These are phyloP conservation scores for Plodia interpunctella DNA, from an alignment of 1,140 invertebrate genomes.

Conservation along the genomic window DNA sequence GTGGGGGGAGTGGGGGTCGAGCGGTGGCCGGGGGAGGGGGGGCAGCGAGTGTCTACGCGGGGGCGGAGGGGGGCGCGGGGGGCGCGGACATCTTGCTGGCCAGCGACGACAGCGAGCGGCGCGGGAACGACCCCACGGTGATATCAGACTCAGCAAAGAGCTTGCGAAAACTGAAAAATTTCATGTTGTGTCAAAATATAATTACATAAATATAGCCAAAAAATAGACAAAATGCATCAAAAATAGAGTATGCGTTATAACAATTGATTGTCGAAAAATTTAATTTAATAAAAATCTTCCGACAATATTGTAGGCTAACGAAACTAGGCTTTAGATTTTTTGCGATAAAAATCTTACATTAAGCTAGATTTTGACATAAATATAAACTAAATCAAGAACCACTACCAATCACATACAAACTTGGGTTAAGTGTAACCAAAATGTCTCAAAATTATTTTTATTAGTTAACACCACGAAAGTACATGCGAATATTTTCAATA, in stretches of 20 bases:
- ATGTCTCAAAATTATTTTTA: too few species aligned
- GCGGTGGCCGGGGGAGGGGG: conserved; percentile 19
- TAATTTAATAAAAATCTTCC: too few species aligned
- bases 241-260: too few species aligned
- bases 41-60: conserved; percentile 67
- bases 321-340: too few species aligned
- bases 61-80: conserved; percentile 55
- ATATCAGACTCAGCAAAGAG: conserved; percentile 77
- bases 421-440: too few species aligned
- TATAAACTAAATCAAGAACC: not conserved
- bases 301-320: too few species aligned
- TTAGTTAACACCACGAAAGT: too few species aligned
- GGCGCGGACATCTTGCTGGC: conserved; percentile 55
- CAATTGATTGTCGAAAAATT: too few species aligned
- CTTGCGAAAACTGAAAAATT: conserved; percentile 79
- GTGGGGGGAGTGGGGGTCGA: conserved; percentile 25
- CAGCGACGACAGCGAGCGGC: conserved; percentile 62
- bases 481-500: too few species aligned
- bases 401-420: not conserved
- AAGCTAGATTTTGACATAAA: not conserved
- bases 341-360: too few species aligned
- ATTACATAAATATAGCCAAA: conserved; percentile 11
- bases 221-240: too few species aligned
- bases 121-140: conserved; percentile 72
- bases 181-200: too few species aligned